phyloP scores from a whole-genome alignment of 2,888 invertebrate genomes.

The Nymphalis c-album region DNA sequence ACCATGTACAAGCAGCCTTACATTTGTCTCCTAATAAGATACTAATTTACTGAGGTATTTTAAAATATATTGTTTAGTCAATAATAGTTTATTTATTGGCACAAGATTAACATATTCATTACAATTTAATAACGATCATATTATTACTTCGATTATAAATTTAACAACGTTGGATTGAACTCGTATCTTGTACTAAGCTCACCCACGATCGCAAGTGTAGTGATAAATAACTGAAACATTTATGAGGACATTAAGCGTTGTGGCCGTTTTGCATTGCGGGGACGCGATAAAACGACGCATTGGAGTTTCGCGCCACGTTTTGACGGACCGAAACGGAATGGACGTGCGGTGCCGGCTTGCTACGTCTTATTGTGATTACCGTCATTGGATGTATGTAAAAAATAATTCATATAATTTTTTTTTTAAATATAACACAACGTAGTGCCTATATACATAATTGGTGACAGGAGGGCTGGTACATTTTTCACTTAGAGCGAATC shows the following conservation, averaged over 20 bases:
- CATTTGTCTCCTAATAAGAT: too few relatives aligned
- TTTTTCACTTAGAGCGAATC: too few relatives aligned
- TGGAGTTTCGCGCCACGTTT: slow-evolving; percentile 57
- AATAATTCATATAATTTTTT: too few relatives aligned
- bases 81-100: background rate
- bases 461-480: too few relatives aligned
- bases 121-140: slow-evolving; percentile 1
- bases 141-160: slow-evolving; percentile 3
- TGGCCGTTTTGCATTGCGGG: slow-evolving; percentile 53
- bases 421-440: too few relatives aligned
- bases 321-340: slow-evolving; percentile 58
- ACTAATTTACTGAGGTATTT: too few relatives aligned
- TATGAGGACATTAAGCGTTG: slow-evolving; percentile 52
- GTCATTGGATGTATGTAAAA: background rate
- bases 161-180: slow-evolving; percentile 10
- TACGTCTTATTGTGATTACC: slow-evolving; percentile 31
- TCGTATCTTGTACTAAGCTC: slow-evolving; percentile 15
- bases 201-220: slow-evolving; percentile 28
- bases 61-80: background rate
- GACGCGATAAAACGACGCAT: slow-evolving; percentile 59
- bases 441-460: too few relatives aligned
- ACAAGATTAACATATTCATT: slow-evolving; percentile 4
- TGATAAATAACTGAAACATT: slow-evolving; percentile 56
- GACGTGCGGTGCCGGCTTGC: slow-evolving; percentile 43
- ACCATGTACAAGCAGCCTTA: too few relatives aligned